These are phyloP conservation scores for Rhynchonema sp. DNA, from an alignment of 2,888 invertebrate genomes.

Conservation along the genomic window DNA sequence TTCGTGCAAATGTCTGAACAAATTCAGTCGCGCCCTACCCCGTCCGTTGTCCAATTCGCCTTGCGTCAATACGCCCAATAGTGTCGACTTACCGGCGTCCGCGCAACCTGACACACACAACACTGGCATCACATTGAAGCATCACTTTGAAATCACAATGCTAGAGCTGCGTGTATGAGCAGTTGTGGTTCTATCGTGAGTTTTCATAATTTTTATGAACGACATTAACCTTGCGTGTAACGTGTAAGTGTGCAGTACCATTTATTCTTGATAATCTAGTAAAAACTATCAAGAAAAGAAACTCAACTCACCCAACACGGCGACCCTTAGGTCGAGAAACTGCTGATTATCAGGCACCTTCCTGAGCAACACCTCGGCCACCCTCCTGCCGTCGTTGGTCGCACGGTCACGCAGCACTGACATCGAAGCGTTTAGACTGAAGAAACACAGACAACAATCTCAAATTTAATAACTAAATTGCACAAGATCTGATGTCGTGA, in stretches of 20 bases:
- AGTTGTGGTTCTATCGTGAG: too few species aligned
- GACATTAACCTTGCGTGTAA: neutral
- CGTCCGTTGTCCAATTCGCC: constrained; percentile 86
- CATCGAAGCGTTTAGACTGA: constrained; percentile 53
- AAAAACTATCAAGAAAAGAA: too few species aligned
- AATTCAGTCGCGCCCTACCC: constrained; percentile 62
- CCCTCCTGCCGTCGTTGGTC: constrained; percentile 22
- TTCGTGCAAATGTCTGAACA: constrained; percentile 79
- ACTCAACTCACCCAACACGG: constrained; percentile 59
- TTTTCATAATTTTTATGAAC: neutral
- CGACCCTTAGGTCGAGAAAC: constrained; percentile 60
- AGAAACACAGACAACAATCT: neutral
- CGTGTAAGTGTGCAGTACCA: neutral
- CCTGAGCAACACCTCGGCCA: constrained; percentile 63
- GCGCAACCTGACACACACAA: constrained; percentile 85
- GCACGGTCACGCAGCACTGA: constrained; percentile 50
- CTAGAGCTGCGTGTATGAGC: too few species aligned
- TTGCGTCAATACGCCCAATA: constrained; percentile 69
- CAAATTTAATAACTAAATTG: too few species aligned
- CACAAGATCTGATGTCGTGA: too few species aligned
- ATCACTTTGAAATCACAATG: neutral
- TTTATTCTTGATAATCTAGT: neutral
- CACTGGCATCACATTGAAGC: constrained; percentile 39
- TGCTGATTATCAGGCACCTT: constrained; percentile 43
- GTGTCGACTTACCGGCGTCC: constrained; percentile 88